phyloP scores from a whole-genome alignment of 2,888 invertebrate genomes.

The Quadroppia sp. region DNA sequence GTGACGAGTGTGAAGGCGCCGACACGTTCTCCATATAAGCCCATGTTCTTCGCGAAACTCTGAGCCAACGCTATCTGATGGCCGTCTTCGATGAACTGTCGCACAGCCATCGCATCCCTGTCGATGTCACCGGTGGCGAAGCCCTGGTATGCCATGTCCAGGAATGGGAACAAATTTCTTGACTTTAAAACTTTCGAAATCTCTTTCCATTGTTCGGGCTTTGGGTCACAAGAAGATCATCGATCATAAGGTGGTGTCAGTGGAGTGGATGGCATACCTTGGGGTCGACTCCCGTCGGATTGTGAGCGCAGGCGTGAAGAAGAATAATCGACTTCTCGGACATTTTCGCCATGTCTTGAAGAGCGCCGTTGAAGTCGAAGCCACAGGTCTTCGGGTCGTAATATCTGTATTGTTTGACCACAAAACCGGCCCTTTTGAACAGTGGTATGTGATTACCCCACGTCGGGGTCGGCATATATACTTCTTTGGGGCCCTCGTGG shows the following conservation, averaged over 20 bases:
- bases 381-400: constrained; percentile 90
- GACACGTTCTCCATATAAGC: constrained; percentile 76
- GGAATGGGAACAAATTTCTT: constrained; percentile 76
- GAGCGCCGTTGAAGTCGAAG: constrained; percentile 80
- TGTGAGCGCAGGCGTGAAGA: constrained; percentile 96
- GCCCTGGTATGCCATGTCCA: constrained; percentile 99
- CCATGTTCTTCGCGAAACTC: constrained; percentile 98
- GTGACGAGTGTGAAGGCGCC: constrained; percentile 81
- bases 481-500: constrained; percentile 68
- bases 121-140: constrained; percentile 81
- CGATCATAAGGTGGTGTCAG: no score
- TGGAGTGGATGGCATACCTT: constrained; percentile 51
- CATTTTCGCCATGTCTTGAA: constrained; percentile 83
- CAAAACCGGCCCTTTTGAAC: constrained; percentile 78
- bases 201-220: constrained; percentile 66
- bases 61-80: constrained; percentile 81
- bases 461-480: constrained; percentile 83
- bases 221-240: neutral
- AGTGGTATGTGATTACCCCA: constrained; percentile 98
- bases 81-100: constrained; percentile 80
- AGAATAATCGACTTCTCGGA: constrained; percentile 84
- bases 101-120: constrained; percentile 80
- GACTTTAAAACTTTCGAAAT: constrained; percentile 74
- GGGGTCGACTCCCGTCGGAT: constrained; percentile 95
- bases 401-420: constrained; percentile 85